Conservation (phyloP, 2,888 invertebrate genomes). For the Agonum fuliginosum region DNA sequence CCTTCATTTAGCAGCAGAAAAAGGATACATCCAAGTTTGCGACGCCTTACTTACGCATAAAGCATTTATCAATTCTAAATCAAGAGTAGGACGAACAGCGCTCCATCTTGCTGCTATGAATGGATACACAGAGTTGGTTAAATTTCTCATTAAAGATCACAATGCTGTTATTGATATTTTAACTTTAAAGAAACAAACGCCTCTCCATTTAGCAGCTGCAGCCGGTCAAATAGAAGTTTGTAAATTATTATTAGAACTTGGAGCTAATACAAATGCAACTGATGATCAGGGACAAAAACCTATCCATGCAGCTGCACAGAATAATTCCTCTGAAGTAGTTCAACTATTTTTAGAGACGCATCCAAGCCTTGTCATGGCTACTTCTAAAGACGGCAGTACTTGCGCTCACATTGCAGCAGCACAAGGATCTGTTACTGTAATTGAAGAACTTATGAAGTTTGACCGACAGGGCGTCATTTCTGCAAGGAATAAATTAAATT, state of each 20-base stretch:
- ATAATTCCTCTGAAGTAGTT: conserved; percentile 98
- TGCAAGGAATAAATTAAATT: conserved; percentile 96
- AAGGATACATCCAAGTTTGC: conserved; percentile 92
- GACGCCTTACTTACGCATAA: conserved; percentile 94
- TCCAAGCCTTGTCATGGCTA: conserved; percentile 95
- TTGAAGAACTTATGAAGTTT: conserved; percentile 99
- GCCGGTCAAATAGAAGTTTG: conserved; percentile 98
- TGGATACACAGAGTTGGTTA: conserved; percentile 92
- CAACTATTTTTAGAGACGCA: conserved; percentile 97
- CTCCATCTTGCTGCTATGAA: conserved; percentile 98
- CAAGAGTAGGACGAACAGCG: conserved; percentile 96
- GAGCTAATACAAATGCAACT: conserved; percentile 96
- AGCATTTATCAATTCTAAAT: conserved; percentile 99
- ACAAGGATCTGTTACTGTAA: conserved; percentile 97
- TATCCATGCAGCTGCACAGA: conserved; percentile 97
- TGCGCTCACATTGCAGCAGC: conserved; percentile 99
- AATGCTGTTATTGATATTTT: conserved; percentile 96
- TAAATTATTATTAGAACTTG: conserved; percentile 90
- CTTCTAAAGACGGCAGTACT: conserved; percentile 98
- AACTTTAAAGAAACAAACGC: conserved; percentile 96
- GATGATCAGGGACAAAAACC: conserved; percentile 98
- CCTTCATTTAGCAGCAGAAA: conserved; percentile 95
- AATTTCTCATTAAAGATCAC: conserved; percentile 95
- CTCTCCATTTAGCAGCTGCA: conserved; percentile 96
- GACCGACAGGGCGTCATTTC: conserved; percentile 97